A percentile compares a stretch with the other conserved stretches of the same genome.
phyloP scores from a whole-genome alignment of 2,888 invertebrate species.

The Andrena marginata region DNA sequence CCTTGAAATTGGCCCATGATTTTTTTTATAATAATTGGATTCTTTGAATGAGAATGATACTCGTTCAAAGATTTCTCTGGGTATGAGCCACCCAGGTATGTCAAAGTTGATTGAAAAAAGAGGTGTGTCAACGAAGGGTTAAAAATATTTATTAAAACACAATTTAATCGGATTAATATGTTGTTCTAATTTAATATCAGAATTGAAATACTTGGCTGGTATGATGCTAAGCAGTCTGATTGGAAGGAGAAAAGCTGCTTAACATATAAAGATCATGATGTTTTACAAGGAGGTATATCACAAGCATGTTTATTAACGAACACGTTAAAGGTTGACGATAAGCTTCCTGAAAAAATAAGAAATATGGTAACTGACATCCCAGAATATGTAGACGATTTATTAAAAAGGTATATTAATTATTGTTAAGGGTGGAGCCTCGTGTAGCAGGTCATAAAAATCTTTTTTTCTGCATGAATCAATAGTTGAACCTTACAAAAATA shows the following conservation, averaged over 20 bases:
- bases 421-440: constrained; percentile 39
- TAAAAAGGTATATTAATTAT: constrained; percentile 85
- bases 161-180: not conserved
- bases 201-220: constrained; percentile 72
- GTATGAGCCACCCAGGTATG: too few relatives aligned
- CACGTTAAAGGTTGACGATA: constrained; percentile 88
- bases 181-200: constrained; percentile 13
- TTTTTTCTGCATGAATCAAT: too few relatives aligned
- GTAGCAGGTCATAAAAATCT: not conserved
- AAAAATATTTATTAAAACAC: constrained; percentile 13
- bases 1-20: too few relatives aligned
- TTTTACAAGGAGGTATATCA: constrained; percentile 89
- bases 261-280: constrained; percentile 87
- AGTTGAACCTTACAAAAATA: too few relatives aligned
- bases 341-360: constrained; percentile 88
- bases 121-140: too few relatives aligned
- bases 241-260: constrained; percentile 89
- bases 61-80: too few relatives aligned
- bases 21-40: too few relatives aligned
- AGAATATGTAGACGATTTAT: constrained; percentile 86
- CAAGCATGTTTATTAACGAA: constrained; percentile 95
- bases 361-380: constrained; percentile 83
- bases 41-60: too few relatives aligned
- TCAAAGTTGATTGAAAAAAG: too few relatives aligned
- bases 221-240: constrained; percentile 88